phyloP scores from a whole-genome alignment of 2,797 vertebrate genomes.

The Mionectes olivaceus region DNA sequence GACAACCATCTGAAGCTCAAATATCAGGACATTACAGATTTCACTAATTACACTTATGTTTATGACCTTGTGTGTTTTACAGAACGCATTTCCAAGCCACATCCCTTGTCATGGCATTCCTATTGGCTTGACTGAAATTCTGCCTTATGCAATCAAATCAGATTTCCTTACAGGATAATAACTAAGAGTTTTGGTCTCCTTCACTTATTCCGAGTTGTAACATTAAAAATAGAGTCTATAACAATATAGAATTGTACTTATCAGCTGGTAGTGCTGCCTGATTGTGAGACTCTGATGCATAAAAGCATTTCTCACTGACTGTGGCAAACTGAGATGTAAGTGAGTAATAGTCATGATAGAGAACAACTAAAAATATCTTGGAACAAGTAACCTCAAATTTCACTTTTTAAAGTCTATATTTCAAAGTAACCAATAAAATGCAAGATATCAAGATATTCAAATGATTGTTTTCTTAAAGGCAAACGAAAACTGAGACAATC shows the following conservation, averaged over 20 bases:
- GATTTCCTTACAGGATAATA: neutral
- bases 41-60: neutral
- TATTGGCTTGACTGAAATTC: neutral
- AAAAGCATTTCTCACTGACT: neutral
- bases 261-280: neutral
- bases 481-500: neutral
- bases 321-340: neutral
- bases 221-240: neutral
- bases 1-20: neutral
- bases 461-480: neutral
- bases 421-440: neutral
- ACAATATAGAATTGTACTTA: neutral
- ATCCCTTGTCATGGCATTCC: neutral
- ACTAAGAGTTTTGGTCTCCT: neutral
- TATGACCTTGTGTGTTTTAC: neutral
- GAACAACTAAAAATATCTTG: neutral
- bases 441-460: neutral
- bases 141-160: neutral
- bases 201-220: neutral
- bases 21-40: neutral
- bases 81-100: neutral
- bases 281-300: neutral
- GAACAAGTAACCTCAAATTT: neutral
- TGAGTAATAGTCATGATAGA: neutral
- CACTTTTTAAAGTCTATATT: neutral